Evolutionary conservation across 2,113 vertebrate species (phyloP).

Genomic region (Chaetops frenatus): DNA sequence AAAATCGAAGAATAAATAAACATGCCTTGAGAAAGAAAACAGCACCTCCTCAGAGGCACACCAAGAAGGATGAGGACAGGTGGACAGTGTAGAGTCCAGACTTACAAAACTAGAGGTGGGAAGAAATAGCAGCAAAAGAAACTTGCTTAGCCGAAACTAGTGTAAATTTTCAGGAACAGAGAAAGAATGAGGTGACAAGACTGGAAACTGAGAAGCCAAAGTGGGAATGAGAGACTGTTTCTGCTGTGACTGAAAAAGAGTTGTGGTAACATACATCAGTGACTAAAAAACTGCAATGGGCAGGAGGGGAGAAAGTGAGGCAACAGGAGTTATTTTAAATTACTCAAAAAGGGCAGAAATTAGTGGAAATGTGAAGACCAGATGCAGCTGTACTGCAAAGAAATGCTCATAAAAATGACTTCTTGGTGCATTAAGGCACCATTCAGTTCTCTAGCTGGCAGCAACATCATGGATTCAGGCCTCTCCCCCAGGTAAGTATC

Average conservation of each 20-base stretch:
- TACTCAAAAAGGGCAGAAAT: conserved; percentile 45
- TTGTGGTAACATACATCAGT: conserved; percentile 35
- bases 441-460: conserved; percentile 7
- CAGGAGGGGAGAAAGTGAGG: conserved; percentile 48
- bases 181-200: conserved; percentile 33
- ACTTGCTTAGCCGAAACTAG: not conserved
- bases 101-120: not conserved
- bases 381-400: conserved; percentile 43
- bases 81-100: not conserved
- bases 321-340: conserved; percentile 58
- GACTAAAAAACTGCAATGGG: conserved; percentile 18
- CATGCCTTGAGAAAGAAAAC: not conserved
- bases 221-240: not conserved
- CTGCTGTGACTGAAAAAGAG: conserved; percentile 13
- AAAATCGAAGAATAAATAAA: not conserved
- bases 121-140: not conserved
- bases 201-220: conserved; percentile 6
- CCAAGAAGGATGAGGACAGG: not conserved
- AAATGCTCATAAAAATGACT: conserved; percentile 1
- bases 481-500: not conserved
- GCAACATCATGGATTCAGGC: not conserved
- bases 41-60: not conserved
- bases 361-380: conserved; percentile 53
- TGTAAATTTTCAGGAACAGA: not conserved
- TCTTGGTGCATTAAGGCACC: not conserved